Percentiles rank a stretch among this genome's conserved stretches.
Conservation (phyloP, 2,113 vertebrate genomes). For the Indri indri region DNA sequence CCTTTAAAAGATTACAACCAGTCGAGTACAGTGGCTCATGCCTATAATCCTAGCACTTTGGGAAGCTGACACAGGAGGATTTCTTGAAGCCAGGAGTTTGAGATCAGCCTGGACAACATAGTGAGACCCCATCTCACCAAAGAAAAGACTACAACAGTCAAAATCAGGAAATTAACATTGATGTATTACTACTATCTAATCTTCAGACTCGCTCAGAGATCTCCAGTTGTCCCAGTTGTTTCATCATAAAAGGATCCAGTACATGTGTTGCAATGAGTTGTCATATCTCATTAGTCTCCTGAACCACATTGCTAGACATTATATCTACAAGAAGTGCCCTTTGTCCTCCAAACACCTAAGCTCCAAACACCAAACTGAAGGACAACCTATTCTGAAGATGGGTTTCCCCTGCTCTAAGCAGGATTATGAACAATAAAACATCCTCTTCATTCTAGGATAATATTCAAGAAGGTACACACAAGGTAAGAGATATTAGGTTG, state of each 20-base stretch:
- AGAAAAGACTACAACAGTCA: background rate
- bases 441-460: background rate
- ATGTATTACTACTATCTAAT: background rate
- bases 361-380: background rate
- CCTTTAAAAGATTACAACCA: no score
- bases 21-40: no score
- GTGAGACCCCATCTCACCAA: no score
- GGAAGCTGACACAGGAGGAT: no score
- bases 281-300: background rate
- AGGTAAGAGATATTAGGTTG: background rate
- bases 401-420: background rate
- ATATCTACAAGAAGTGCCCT: background rate
- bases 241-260: background rate
- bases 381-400: background rate
- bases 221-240: background rate
- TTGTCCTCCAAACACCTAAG: background rate
- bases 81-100: no score
- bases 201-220: background rate
- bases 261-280: background rate
- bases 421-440: background rate
- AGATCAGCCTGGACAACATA: no score
- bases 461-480: background rate
- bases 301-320: background rate
- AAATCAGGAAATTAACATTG: background rate
- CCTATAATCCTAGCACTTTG: no score